Conservation (phyloP, 1,140 invertebrate genomes). For the Diorhabda carinulata region DNA sequence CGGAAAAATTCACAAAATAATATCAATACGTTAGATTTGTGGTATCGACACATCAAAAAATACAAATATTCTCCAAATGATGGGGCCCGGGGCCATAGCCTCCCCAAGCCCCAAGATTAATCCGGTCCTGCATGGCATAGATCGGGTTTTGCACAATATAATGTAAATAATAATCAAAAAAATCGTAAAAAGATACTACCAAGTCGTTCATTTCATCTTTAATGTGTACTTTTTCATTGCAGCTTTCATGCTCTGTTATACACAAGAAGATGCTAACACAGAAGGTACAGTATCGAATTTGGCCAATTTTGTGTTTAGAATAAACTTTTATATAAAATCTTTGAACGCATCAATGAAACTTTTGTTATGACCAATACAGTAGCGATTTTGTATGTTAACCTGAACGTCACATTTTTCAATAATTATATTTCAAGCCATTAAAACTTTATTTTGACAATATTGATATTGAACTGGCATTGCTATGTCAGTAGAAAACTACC, state of each 20-base stretch:
- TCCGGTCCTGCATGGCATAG: too few relatives aligned
- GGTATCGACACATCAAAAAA: too few relatives aligned
- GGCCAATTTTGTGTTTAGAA: constrained; percentile 6
- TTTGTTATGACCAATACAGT: constrained; percentile 22
- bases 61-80: too few relatives aligned
- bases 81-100: too few relatives aligned
- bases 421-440: not conserved
- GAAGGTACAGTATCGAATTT: constrained; percentile 67
- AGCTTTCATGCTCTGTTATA: constrained; percentile 91
- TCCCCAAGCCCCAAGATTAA: too few relatives aligned
- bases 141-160: too few relatives aligned
- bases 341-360: not conserved
- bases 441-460: not conserved
- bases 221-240: constrained; percentile 55
- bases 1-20: too few relatives aligned
- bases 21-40: too few relatives aligned
- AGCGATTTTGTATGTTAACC: constrained; percentile 5
- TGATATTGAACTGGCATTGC: too few relatives aligned
- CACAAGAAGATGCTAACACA: constrained; percentile 80
- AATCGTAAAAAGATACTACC: not conserved
- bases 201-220: constrained; percentile 10
- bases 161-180: not conserved
- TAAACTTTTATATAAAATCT: not conserved
- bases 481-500: too few relatives aligned
- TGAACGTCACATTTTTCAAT: not conserved